Conservation (phyloP, 2,888 invertebrate species). For the Abscondita cerata region DNA sequence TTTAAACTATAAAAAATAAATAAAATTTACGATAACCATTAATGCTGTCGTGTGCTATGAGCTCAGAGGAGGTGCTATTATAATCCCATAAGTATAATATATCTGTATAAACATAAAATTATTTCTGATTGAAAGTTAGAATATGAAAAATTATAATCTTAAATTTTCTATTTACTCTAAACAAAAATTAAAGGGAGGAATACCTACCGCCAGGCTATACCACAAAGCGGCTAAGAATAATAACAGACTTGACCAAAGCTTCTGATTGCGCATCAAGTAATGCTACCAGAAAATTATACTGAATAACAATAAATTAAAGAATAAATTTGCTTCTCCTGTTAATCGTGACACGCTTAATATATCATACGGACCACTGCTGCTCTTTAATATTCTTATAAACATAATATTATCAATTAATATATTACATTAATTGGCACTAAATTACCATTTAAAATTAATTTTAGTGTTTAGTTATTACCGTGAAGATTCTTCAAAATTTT, state of each 20-base stretch:
- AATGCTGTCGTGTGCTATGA: constrained; percentile 24
- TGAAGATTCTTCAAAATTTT: too few relatives aligned
- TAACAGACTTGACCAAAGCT: constrained; percentile 22
- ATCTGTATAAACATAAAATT: constrained; percentile 25
- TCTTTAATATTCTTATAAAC: constrained; percentile 22
- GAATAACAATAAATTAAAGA: constrained; percentile 22
- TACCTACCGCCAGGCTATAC: constrained; percentile 6
- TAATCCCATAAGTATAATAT: constrained; percentile 37
- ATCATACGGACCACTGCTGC: constrained; percentile 21
- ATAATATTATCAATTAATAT: constrained; percentile 23
- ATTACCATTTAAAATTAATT: neutral
- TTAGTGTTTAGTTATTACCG: too few relatives aligned
- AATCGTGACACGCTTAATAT: constrained; percentile 16
- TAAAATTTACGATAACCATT: constrained; percentile 24
- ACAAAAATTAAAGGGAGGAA: constrained; percentile 12
- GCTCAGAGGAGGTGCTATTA: constrained; percentile 31
- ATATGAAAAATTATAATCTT: constrained; percentile 12
- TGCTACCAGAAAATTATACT: constrained; percentile 26
- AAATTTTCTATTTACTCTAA: constrained; percentile 19
- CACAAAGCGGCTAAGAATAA: constrained; percentile 25
- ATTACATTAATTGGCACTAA: constrained; percentile 16
- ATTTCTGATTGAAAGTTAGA: neutral
- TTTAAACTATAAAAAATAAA: constrained; percentile 22
- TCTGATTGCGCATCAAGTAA: constrained; percentile 19
- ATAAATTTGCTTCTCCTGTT: constrained; percentile 16